Evolutionary conservation across 2,888 invertebrate species (phyloP), one percentile per base, ranked within the genome.

Genomic region (Auanema freiburgensis): DNA sequence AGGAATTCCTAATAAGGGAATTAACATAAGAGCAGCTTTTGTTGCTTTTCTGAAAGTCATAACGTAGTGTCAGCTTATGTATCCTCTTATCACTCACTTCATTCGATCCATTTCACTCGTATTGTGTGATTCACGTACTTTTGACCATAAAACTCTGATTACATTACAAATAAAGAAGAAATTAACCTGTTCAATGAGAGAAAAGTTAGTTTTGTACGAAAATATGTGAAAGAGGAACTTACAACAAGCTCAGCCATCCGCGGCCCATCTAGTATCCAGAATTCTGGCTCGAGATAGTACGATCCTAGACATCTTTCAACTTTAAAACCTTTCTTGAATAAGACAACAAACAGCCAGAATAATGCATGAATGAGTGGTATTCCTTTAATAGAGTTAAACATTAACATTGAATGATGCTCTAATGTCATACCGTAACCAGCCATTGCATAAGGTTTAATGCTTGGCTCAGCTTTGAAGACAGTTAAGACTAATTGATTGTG

Each of bases 231-330:
- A 44, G 57, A 56, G 49, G 42, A 40, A n/a, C 56, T 88, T 86
- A 93, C 92, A 86, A 90, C 83, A 74, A 94, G 90, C 23, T 93
- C 89, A 1, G 88, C 88, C 64, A 91, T 87, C 57, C 94, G 87
- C 0, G 93, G 93, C 23, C 91, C 93, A 85, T 95, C 93, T 25
- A 93, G 86, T 72, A 94, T 91, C 93, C 93, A 94, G 62, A 80
- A 83, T 33, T 80, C 81, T 16, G 76, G 72, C 49, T 83, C 79
- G 60, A 83, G 62, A 71, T 83, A 83, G 61, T 83, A 83, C 11
- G 74, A 72, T 18, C 83, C 84, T 1, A 83, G 69, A 67, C 84
- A 83, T 24, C 78, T 63, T 57, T 74, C 70, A 24, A 82, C 78
- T 61, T 79, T 78, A 50, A 76, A 82, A 16, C 71, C 69, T 56